Percentiles rank a stretch among this genome's conserved stretches.
These are phyloP conservation scores for Salvelinus sp. DNA, from an alignment of 2,113 vertebrate genomes.

Conservation along the genomic window DNA sequence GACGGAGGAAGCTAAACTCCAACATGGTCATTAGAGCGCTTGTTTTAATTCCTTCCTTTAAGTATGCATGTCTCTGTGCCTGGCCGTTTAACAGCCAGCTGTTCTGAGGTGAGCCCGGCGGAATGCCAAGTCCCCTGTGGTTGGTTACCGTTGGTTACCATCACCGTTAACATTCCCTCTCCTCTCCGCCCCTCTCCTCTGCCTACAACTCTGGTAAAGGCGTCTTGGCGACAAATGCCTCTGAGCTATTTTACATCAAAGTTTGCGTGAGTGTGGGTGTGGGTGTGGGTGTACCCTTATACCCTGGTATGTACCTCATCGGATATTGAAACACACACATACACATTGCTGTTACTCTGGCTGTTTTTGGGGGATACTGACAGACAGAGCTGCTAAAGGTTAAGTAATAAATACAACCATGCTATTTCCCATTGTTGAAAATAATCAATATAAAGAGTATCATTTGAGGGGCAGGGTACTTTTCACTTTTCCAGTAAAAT, in stretches of 20 bases:
- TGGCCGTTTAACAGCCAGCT: conserved; percentile 61
- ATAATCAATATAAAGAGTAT: conserved; percentile 57
- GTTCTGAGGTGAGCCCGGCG: conserved; percentile 87
- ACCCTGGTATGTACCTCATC: not conserved
- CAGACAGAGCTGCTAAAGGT: conserved; percentile 29
- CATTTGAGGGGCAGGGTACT: conserved; percentile 33
- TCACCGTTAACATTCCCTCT: conserved; percentile 87
- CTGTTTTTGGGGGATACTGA: not conserved
- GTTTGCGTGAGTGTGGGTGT: not conserved
- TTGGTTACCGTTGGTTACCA: conserved; percentile 82
- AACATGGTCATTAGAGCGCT: conserved; percentile 87
- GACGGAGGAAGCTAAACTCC: conserved; percentile 87
- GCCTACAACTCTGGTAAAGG: conserved; percentile 75
- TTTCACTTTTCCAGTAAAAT: conserved; percentile 39
- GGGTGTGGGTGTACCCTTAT: not conserved
- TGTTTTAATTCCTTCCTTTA: conserved; percentile 51
- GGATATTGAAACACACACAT: not conserved
- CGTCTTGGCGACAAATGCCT: conserved; percentile 73
- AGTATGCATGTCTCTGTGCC: conserved; percentile 48
- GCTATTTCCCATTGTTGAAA: conserved; percentile 45
- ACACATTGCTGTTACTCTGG: not conserved
- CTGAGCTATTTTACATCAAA: conserved; percentile 36
- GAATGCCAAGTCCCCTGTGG: conserved; percentile 81
- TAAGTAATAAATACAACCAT: conserved; percentile 47
- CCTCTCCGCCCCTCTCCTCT: conserved; percentile 68